phyloP scores from a whole-genome alignment of 2,888 invertebrate genomes.

The Sericinus montela region DNA sequence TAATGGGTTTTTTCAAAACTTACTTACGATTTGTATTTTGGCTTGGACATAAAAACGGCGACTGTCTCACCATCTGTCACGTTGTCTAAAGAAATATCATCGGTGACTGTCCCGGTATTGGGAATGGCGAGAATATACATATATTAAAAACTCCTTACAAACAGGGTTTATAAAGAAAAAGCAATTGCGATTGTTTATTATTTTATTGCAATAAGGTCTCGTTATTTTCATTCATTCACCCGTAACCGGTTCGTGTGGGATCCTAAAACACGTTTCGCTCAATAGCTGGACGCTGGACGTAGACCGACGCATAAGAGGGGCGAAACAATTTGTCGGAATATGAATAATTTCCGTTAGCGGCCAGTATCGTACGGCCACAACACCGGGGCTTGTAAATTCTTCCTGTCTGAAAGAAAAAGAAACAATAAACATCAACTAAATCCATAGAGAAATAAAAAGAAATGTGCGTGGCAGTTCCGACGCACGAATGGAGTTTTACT shows the following conservation, averaged over 20 bases:
- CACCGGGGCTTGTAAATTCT: background rate
- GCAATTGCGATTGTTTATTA: background rate
- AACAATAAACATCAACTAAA: too few relatives aligned
- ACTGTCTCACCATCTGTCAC: too few relatives aligned
- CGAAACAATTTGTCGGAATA: conserved; percentile 15
- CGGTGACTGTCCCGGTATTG: too few relatives aligned
- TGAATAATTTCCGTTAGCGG: conserved; percentile 9
- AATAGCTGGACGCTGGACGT: background rate
- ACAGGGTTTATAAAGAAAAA: conserved; percentile 6
- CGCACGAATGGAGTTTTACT: too few relatives aligned
- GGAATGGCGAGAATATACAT: too few relatives aligned
- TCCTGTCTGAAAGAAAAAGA: conserved; percentile 6
- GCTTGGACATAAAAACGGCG: too few relatives aligned
- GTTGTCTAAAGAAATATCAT: too few relatives aligned
- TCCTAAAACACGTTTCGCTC: background rate
- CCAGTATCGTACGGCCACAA: background rate
- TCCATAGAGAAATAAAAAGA: too few relatives aligned
- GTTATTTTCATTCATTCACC: background rate
- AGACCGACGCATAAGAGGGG: conserved; percentile 1
- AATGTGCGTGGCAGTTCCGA: too few relatives aligned
- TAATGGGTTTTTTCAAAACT: too few relatives aligned
- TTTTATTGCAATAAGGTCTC: background rate
- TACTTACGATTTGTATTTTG: too few relatives aligned
- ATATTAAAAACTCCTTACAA: too few relatives aligned
- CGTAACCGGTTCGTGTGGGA: conserved; percentile 7